phyloP scores from a whole-genome alignment of 2,113 vertebrate species.

The Pedionomus torquatus region DNA sequence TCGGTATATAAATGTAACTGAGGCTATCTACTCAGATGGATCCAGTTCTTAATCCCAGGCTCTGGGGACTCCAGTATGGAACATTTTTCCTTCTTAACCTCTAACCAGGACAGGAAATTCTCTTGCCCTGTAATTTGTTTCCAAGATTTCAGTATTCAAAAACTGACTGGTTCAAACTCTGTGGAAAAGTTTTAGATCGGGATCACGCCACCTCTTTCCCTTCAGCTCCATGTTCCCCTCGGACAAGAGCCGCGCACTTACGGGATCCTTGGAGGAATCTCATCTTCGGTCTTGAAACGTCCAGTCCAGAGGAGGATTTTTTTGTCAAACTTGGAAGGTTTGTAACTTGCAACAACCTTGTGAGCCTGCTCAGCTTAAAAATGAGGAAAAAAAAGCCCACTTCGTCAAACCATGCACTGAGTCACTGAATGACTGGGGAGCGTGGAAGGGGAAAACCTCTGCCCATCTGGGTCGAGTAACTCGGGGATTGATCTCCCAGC shows the following conservation, averaged over 20 bases:
- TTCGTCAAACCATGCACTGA: background rate
- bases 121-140: constrained; percentile 9
- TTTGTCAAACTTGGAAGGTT: constrained; percentile 76
- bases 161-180: background rate
- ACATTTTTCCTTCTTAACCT: constrained; percentile 52
- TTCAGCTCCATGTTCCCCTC: background rate
- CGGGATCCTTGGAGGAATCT: constrained; percentile 75
- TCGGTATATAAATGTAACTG: background rate
- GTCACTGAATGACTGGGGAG: accelerated
- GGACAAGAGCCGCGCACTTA: constrained; percentile 16
- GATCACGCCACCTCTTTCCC: background rate
- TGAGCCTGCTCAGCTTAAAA: constrained; percentile 54
- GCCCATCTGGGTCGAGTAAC: no score
- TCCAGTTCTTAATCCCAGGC: background rate
- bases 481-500: background rate
- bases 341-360: constrained; percentile 68
- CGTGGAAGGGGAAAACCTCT: background rate
- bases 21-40: background rate
- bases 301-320: constrained; percentile 80
- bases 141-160: background rate
- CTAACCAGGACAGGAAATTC: constrained; percentile 46
- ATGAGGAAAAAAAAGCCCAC: background rate
- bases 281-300: constrained; percentile 76
- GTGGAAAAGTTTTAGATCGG: background rate
- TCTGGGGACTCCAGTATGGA: constrained; percentile 20